Evolutionary conservation across 1,140 invertebrate species (phyloP), one percentile per base, ranked within the genome.

Genomic region (Drosophila jambulina): DNA sequence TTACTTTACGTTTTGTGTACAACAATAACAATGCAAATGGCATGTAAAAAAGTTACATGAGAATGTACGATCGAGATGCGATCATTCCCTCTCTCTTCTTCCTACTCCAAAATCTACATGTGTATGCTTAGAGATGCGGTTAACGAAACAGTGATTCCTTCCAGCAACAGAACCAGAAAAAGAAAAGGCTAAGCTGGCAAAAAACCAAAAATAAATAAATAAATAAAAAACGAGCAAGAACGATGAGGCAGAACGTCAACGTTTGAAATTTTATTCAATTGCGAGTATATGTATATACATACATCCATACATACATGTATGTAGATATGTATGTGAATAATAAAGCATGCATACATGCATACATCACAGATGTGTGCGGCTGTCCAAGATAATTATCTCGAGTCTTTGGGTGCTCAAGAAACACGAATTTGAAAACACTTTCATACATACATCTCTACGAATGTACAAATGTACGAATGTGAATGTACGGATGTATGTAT

Each of bases 301-400:
- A 6, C 46, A 27, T 12, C 27, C 48, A 19, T 49, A 13, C 17
- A n/a, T 78, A n/a, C n/a, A 23, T 19, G n/a, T 69, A 75, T n/a
- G 17, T 36, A 62, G 13, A 40, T 43, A 36, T 36, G 42, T 60
- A 27, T 32, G 48, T 59, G 49, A 57, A 71, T 34, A 51, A 48
- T 38, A 27, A 36, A 60, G 57, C 38, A 43, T 69, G 63, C 40
- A 74, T 67, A 62, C 46, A 59, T 69, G 56, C 57, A 32, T 60
- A 56, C 34, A 38, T 56, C 53, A 56, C 53, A 56, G 34, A 56
- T 56, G 53, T 56, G 53, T 56, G 53, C 53, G 53, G 21, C 53
- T 56, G 32, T 56, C 53, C 53, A 56, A 56, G 53, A 56, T 56
- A 56, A 56, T 56, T 56, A 56, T 56, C 51, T 54, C 51, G 21